These are phyloP conservation scores for Mythimna albipuncta DNA, from an alignment of 2,888 invertebrate genomes.

Conservation along the genomic window DNA sequence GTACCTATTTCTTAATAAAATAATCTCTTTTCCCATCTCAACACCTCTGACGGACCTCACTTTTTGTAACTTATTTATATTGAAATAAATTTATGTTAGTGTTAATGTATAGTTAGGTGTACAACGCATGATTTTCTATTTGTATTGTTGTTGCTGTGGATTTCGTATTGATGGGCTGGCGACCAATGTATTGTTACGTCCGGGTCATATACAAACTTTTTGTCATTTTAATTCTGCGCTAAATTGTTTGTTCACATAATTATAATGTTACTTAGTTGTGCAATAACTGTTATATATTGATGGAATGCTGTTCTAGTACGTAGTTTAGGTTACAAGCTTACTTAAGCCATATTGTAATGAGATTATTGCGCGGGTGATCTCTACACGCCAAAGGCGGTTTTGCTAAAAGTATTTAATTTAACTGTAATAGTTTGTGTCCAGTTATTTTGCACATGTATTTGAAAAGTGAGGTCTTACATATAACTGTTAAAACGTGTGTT, in stretches of 20 bases:
- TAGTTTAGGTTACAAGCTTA: constrained; percentile 72
- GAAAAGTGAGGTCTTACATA: constrained; percentile 83
- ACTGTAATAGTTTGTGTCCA: constrained; percentile 67
- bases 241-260: constrained; percentile 63
- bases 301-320: constrained; percentile 69
- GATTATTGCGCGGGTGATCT: constrained; percentile 83
- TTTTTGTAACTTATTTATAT: constrained; percentile 64
- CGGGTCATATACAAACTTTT: constrained; percentile 19
- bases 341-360: constrained; percentile 80
- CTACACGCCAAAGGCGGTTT: constrained; percentile 81
- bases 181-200: constrained; percentile 17
- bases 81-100: constrained; percentile 62
- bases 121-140: constrained; percentile 54
- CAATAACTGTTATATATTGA: constrained; percentile 71
- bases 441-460: constrained; percentile 65
- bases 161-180: constrained; percentile 32
- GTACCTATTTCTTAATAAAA: constrained; percentile 49
- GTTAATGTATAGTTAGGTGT: constrained; percentile 58
- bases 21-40: constrained; percentile 62
- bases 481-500: constrained; percentile 73
- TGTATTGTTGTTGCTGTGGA: constrained; percentile 58
- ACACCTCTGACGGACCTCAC: constrained; percentile 70
- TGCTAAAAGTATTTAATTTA: constrained; percentile 75
- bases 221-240: constrained; percentile 50
- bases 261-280: constrained; percentile 71